Percentiles rank a stretch among this genome's conserved stretches.
These are phyloP conservation scores for Propithecus perrieri DNA, from an alignment of 2,797 vertebrate species.

Conservation along the genomic window DNA sequence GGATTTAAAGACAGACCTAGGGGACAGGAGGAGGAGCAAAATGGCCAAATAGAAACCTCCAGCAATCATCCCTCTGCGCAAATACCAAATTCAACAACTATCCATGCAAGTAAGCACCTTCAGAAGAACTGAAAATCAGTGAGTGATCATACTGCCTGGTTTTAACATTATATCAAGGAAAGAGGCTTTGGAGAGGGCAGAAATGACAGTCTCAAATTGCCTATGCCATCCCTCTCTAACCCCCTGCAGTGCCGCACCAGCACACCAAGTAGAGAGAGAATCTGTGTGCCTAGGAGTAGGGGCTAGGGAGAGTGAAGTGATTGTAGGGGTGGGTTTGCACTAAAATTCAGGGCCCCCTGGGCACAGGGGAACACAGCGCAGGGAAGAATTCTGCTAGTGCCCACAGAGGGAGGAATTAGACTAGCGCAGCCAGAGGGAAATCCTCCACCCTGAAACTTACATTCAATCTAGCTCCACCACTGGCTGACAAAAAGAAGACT, in stretches of 20 bases:
- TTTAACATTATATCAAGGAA: neutral
- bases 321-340: neutral
- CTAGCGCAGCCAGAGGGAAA: no score
- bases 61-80: neutral
- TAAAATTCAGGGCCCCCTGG: neutral
- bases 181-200: neutral
- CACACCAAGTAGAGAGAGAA: neutral
- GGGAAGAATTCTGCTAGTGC: no score
- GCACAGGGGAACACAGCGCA: no score
- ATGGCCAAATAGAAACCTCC: neutral
- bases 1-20: neutral
- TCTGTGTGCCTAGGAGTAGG: no score
- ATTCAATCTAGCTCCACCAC: no score
- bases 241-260: no score
- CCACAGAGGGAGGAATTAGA: no score
- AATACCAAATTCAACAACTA: neutral
- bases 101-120: neutral
- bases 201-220: neutral
- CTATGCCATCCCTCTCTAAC: neutral
- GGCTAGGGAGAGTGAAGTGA: neutral
- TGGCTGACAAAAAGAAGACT: no score
- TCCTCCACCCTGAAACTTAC: no score
- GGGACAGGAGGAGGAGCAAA: neutral
- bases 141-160: neutral
- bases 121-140: neutral